Conservation (phyloP, 2,888 invertebrate species). For the Oxystoma pomonae region DNA sequence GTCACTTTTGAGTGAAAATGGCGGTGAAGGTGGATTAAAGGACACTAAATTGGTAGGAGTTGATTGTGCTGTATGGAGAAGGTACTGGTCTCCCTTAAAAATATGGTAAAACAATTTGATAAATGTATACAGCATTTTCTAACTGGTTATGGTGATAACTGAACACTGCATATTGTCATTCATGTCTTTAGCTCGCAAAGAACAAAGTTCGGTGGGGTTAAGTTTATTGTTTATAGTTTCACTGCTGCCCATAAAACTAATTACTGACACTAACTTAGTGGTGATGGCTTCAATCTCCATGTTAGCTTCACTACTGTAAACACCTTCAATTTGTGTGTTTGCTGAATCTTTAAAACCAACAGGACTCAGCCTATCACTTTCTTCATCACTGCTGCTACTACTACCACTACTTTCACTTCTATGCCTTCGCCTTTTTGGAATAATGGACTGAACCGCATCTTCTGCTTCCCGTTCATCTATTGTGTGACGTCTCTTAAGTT, state of each 20-base stretch:
- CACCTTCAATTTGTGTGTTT: conserved; percentile 5
- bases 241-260: conserved; percentile 51
- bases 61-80: no score
- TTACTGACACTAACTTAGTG: conserved; percentile 53
- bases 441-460: conserved; percentile 52
- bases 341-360: conserved; percentile 7
- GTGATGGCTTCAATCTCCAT: conserved; percentile 59
- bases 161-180: conserved; percentile 41
- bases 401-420: conserved; percentile 25
- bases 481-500: conserved; percentile 46
- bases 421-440: conserved; percentile 49
- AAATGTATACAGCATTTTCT: no score
- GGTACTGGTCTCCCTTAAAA: no score
- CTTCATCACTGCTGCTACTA: conserved; percentile 15
- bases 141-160: not conserved
- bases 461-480: conserved; percentile 54
- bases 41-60: no score
- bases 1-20: no score
- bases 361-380: conserved; percentile 17
- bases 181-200: conserved; percentile 52
- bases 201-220: conserved; percentile 53
- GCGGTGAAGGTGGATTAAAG: no score
- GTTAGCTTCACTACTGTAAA: conserved; percentile 30
- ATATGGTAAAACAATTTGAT: no score
- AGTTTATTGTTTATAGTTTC: conserved; percentile 30